Evolutionary conservation across 1,140 invertebrate species (phyloP).

Genomic region (Scaptodrosophila lebanonensis): DNA sequence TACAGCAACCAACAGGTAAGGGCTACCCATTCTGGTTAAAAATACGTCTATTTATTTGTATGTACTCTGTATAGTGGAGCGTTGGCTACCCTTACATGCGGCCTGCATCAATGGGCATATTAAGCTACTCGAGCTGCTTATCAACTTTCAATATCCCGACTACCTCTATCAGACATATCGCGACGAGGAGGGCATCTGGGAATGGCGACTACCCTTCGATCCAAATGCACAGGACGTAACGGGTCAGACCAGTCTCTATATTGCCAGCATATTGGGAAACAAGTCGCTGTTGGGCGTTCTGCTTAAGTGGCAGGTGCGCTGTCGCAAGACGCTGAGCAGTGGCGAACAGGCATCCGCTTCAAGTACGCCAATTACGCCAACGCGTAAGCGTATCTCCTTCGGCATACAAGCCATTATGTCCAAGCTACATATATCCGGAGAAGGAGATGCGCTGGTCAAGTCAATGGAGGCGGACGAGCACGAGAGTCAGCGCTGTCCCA

Average conservation of each 20-base stretch:
- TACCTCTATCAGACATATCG: constrained; percentile 83
- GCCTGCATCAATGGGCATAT: constrained; percentile 92
- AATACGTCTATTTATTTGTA: too few species aligned
- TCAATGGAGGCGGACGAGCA: constrained; percentile 64
- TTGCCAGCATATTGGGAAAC: constrained; percentile 91
- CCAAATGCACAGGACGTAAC: constrained; percentile 93
- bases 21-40: too few species aligned
- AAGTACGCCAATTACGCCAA: constrained; percentile 77
- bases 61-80: too few species aligned
- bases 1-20: constrained; percentile 83
- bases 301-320: constrained; percentile 85
- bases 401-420: constrained; percentile 93
- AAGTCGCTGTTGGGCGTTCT: constrained; percentile 87
- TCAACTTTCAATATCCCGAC: constrained; percentile 90
- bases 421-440: constrained; percentile 82
- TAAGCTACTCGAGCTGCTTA: constrained; percentile 85
- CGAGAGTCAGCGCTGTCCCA: constrained; percentile 82
- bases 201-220: constrained; percentile 92
- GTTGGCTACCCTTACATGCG: constrained; percentile 94
- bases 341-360: constrained; percentile 10
- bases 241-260: constrained; percentile 92
- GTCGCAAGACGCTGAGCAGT: constrained; percentile 79
- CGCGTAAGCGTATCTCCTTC: constrained; percentile 87
- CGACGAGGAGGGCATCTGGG: constrained; percentile 85
- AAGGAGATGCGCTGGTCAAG: constrained; percentile 38